Evolutionary conservation across 1,140 invertebrate species (phyloP).

Genomic region (Himalopsyche phryganea): DNA sequence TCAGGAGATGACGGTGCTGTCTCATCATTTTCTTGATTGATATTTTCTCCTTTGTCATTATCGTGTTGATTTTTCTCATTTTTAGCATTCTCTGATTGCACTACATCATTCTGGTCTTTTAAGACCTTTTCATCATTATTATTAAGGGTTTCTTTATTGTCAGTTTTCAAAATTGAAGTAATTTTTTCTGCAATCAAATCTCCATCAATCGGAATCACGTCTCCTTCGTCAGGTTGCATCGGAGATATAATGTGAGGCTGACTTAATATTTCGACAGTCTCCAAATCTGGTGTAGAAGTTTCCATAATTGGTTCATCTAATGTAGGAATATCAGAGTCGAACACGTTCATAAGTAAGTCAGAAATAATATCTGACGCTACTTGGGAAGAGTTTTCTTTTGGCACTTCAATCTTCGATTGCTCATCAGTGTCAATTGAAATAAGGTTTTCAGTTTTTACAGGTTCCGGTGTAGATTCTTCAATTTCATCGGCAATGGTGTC

Average conservation of each 20-base stretch:
- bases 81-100: constrained; percentile 43
- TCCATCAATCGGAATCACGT: constrained; percentile 47
- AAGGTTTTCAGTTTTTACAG: background rate
- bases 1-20: constrained; percentile 58
- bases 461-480: background rate
- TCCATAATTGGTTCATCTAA: constrained; percentile 36
- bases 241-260: constrained; percentile 34
- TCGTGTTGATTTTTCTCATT: constrained; percentile 39
- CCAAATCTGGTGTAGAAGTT: constrained; percentile 33
- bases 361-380: constrained; percentile 17
- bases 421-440: constrained; percentile 16
- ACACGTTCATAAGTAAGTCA: constrained; percentile 12
- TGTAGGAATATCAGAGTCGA: constrained; percentile 5
- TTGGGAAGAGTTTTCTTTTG: constrained; percentile 9
- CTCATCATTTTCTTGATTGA: constrained; percentile 44
- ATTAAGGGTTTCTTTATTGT: constrained; percentile 37
- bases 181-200: constrained; percentile 41
- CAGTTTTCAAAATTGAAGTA: constrained; percentile 32
- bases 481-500: background rate
- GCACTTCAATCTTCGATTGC: constrained; percentile 1
- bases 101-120: constrained; percentile 24
- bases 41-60: constrained; percentile 40
- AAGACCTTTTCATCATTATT: constrained; percentile 17
- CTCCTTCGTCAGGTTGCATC: constrained; percentile 44
- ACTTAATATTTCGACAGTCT: background rate